Percentiles rank a stretch among this genome's conserved stretches.
phyloP scores from a whole-genome alignment of 1,140 invertebrate genomes.

The Chironomus tepperi region DNA sequence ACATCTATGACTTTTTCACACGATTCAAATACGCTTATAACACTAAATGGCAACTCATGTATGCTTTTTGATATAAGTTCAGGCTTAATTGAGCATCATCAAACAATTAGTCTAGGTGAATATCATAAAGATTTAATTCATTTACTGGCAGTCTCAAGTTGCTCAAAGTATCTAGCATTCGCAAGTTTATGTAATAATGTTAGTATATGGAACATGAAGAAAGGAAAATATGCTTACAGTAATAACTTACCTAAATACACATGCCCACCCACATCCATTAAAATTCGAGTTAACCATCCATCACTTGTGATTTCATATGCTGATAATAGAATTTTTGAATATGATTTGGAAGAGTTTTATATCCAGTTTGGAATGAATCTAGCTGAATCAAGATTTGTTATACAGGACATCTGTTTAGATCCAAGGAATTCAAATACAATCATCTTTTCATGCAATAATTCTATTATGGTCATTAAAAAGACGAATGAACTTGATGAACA shows the following conservation, averaged over 20 bases:
- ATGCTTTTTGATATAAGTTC: slow-evolving; percentile 40
- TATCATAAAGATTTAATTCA: slow-evolving; percentile 28
- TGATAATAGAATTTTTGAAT: slow-evolving; percentile 67
- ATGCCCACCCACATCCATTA: slow-evolving; percentile 54
- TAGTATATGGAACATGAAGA: slow-evolving; percentile 47
- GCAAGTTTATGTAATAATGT: slow-evolving; percentile 51
- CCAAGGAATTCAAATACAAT: slow-evolving; percentile 47
- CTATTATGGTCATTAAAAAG: slow-evolving; percentile 48
- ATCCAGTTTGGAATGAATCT: slow-evolving; percentile 38
- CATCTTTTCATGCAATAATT: slow-evolving; percentile 53
- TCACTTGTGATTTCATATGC: slow-evolving; percentile 58
- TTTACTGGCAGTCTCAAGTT: slow-evolving; percentile 33
- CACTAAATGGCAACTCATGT: slow-evolving; percentile 32
- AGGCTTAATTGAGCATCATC: slow-evolving; percentile 37
- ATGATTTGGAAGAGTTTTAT: slow-evolving; percentile 46
- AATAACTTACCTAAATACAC: slow-evolving; percentile 54
- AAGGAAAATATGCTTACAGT: slow-evolving; percentile 42
- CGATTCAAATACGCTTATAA: slow-evolving; percentile 38
- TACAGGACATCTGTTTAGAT: slow-evolving; percentile 50
- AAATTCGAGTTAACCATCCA: slow-evolving; percentile 46
- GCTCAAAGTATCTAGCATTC: slow-evolving; percentile 51
- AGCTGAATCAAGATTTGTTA: slow-evolving; percentile 32
- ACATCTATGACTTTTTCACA: slow-evolving; percentile 42
- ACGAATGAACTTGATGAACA: slow-evolving; percentile 20
- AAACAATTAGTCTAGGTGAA: slow-evolving; percentile 27